Conservation (phyloP, 2,888 invertebrate species). For the Ernsta delagoae region DNA sequence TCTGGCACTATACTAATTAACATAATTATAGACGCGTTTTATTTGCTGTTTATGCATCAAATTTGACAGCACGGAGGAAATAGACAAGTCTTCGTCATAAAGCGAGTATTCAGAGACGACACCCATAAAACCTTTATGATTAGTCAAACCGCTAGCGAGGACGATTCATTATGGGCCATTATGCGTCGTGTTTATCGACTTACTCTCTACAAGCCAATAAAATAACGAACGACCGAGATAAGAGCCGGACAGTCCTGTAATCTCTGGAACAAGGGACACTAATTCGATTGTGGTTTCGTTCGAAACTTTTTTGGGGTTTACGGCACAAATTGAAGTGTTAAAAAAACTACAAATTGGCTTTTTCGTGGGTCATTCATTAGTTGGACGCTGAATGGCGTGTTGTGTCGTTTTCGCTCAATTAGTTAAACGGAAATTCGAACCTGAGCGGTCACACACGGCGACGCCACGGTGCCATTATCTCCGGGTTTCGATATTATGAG, state of each 20-base stretch:
- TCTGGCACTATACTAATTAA: constrained; percentile 28
- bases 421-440: constrained; percentile 79
- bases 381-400: constrained; percentile 76
- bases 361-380: constrained; percentile 82
- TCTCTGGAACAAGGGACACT: constrained; percentile 85
- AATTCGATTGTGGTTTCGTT: constrained; percentile 85
- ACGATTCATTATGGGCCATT: constrained; percentile 84
- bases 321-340: constrained; percentile 84
- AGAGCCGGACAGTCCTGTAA: constrained; percentile 83
- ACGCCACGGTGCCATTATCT: constrained; percentile 25
- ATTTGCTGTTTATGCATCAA: constrained; percentile 61
- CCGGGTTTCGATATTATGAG: background rate
- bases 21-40: constrained; percentile 44
- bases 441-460: constrained; percentile 62
- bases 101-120: constrained; percentile 70
- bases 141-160: constrained; percentile 79
- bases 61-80: constrained; percentile 47
- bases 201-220: constrained; percentile 83
- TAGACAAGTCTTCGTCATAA: constrained; percentile 60
- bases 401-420: constrained; percentile 84
- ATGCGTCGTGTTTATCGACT: constrained; percentile 84
- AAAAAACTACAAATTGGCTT: constrained; percentile 84
- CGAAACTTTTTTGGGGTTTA: constrained; percentile 81
- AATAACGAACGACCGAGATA: constrained; percentile 85
- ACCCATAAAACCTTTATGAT: constrained; percentile 83